phyloP scores from a whole-genome alignment of 2,797 vertebrate species.

The Chromis chromis region DNA sequence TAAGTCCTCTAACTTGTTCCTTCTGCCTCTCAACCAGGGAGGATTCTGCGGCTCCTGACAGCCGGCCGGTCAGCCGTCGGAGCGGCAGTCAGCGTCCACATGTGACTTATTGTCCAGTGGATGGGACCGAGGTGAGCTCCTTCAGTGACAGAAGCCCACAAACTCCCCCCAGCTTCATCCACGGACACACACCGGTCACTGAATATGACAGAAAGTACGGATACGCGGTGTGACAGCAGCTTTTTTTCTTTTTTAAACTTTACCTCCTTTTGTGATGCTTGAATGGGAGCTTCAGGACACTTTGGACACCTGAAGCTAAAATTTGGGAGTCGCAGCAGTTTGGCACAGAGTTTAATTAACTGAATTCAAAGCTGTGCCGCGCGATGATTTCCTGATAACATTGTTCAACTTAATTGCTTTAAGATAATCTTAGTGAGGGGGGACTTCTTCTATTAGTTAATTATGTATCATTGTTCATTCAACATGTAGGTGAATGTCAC shows the following conservation, averaged over 20 bases:
- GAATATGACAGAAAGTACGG: slow-evolving; percentile 70
- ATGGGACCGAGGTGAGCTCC: slow-evolving; percentile 3
- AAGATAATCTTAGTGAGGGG: slow-evolving; percentile 16
- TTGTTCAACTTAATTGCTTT: slow-evolving; percentile 35
- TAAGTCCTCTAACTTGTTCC: neutral
- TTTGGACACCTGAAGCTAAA: neutral
- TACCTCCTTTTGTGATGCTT: neutral
- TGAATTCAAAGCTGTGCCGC: slow-evolving; percentile 18
- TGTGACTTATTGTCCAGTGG: slow-evolving; percentile 62
- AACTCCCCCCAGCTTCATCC: slow-evolving; percentile 46
- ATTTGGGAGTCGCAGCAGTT: slow-evolving; percentile 14
- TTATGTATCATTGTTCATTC: neutral
- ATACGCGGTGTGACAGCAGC: slow-evolving; percentile 67
- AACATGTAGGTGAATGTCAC: neutral
- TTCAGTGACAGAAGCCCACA: slow-evolving; percentile 15
- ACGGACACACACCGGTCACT: slow-evolving; percentile 39
- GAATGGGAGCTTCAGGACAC: neutral
- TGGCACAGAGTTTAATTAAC: slow-evolving; percentile 5
- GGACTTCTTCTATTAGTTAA: neutral
- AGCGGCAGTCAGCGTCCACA: slow-evolving; percentile 71
- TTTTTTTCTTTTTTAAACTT: neutral
- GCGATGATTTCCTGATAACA: slow-evolving; percentile 15
- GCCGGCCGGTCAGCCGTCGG: slow-evolving; percentile 78
- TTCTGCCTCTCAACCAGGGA: slow-evolving; percentile 71
- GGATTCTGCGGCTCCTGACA: slow-evolving; percentile 81